Evolutionary conservation across 2,888 invertebrate species (phyloP).

Genomic region (Linyphia triangularis): DNA sequence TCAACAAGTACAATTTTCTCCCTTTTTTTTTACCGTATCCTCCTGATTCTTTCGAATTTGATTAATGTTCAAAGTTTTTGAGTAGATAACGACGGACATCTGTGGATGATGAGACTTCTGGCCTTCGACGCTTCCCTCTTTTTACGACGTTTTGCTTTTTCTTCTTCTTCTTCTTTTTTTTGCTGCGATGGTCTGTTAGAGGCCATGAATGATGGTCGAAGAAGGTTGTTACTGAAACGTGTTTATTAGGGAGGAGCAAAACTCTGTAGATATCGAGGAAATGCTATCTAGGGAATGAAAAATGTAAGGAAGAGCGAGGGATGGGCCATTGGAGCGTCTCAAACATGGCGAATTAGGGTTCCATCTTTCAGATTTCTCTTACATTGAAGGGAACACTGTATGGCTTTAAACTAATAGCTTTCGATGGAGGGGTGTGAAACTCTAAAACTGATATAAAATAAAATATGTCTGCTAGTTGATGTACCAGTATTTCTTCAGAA

Average conservation of each 20-base stretch:
- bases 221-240: slow-evolving; percentile 34
- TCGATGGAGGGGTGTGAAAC: neutral
- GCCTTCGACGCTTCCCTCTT: neutral
- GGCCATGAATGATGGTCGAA: slow-evolving; percentile 12
- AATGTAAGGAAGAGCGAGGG: neutral
- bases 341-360: neutral
- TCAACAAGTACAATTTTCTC: slow-evolving; percentile 41
- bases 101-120: slow-evolving; percentile 18
- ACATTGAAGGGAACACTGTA: neutral
- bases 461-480: neutral
- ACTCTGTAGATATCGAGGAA: neutral
- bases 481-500: neutral
- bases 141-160: neutral
- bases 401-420: neutral
- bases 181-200: too few species aligned
- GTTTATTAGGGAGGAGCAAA: slow-evolving; percentile 36
- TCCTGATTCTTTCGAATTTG: slow-evolving; percentile 10
- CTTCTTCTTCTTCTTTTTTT: neutral
- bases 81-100: slow-evolving; percentile 54
- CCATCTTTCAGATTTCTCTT: neutral
- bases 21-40: neutral
- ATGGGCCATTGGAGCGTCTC: neutral
- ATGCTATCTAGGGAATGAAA: neutral
- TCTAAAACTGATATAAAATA: neutral
- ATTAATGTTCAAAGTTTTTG: slow-evolving; percentile 54